Base-by-base conservation (phyloP, 1,140 invertebrate genomes). In the Stegodyphus mimosarum region DNA sequence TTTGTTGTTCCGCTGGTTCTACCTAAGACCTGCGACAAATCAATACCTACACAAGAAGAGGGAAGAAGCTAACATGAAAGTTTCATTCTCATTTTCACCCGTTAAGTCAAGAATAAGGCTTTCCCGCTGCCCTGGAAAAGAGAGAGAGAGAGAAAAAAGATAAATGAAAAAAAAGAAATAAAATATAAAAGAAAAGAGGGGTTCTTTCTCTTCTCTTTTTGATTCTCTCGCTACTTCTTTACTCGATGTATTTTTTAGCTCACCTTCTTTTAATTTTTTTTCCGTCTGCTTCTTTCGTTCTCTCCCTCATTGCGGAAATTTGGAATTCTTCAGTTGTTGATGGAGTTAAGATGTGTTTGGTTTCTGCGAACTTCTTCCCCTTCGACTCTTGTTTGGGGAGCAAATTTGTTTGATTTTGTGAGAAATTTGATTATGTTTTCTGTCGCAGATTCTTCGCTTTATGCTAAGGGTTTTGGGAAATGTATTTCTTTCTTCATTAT, bases 1-100 rank as follows among this genome's bases (percentile, higher is more conserved):
- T 67, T 60, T 80, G 77, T 80, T 80, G 67, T 80, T 67, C 15
- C 55, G 9, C 64, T 67, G 64, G 64, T 67, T 73, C 55, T 74
- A 73, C 71, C 70, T 73, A 76, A 69, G 53, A 48, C 48, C 53
- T 71, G 81, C 81, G 81, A 84, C 81, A 84, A 75, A 84, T 84
- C 81, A 84, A 84, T 84, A 84, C 72, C n/a, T 67, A 67, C 11
- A 55, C 49, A 49, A 83, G n/a, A 18, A n/a, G n/a, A 18, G 70
- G 71, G 51, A 48, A 17, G 55, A 60, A 69, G 72, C 72, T 53
- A 75, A 84, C 81, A 84, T 84, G 81, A 84, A 84, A 84, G 81
- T 84, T 84, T 84, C 81, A 84, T 84, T 84, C 81, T 84, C 81
- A 84, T 84, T 84, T 84, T 84, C 71, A 75, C 81, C 81, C 63